Evolutionary conservation across 2,797 vertebrate species (phyloP).

Genomic region (Acanthurus lineatus): DNA sequence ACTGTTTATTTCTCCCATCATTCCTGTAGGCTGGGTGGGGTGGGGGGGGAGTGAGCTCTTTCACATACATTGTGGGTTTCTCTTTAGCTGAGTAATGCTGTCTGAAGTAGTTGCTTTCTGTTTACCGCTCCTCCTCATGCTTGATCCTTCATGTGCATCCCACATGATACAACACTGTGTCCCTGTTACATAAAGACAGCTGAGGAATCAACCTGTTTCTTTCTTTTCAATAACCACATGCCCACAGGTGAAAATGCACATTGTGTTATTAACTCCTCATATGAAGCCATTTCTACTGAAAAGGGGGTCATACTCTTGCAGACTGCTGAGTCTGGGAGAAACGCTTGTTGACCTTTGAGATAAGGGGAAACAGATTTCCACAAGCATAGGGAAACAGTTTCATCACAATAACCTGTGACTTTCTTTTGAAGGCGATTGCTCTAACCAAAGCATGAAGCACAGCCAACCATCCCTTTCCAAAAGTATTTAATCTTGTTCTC

Average conservation of each 20-base stretch:
- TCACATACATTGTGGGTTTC: constrained; percentile 23
- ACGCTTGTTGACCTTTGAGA: constrained; percentile 46
- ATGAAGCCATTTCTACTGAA: constrained; percentile 39
- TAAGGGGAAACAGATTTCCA: constrained; percentile 74
- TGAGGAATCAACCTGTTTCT: constrained; percentile 41
- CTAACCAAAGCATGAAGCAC: constrained; percentile 58
- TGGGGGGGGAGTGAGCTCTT: background rate
- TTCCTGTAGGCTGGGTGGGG: constrained; percentile 21
- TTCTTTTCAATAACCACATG: constrained; percentile 46
- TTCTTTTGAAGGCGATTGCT: constrained; percentile 64
- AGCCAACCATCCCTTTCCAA: constrained; percentile 39
- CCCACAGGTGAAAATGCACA: constrained; percentile 48
- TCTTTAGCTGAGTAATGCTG: constrained; percentile 9
- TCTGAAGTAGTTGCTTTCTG: constrained; percentile 7
- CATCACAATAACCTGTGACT: constrained; percentile 55
- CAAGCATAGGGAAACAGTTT: constrained; percentile 53
- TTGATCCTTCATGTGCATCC: constrained; percentile 50
- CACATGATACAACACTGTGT: constrained; percentile 35
- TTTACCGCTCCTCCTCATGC: constrained; percentile 18
- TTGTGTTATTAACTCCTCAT: constrained; percentile 47
- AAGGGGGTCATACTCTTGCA: constrained; percentile 24
- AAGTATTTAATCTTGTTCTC: constrained; percentile 73
- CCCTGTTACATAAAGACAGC: constrained; percentile 40
- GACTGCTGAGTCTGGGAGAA: constrained; percentile 48
- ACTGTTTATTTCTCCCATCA: constrained; percentile 41